Evolutionary conservation across 2,888 invertebrate species (phyloP).

Genomic region (Onchidella celtica): DNA sequence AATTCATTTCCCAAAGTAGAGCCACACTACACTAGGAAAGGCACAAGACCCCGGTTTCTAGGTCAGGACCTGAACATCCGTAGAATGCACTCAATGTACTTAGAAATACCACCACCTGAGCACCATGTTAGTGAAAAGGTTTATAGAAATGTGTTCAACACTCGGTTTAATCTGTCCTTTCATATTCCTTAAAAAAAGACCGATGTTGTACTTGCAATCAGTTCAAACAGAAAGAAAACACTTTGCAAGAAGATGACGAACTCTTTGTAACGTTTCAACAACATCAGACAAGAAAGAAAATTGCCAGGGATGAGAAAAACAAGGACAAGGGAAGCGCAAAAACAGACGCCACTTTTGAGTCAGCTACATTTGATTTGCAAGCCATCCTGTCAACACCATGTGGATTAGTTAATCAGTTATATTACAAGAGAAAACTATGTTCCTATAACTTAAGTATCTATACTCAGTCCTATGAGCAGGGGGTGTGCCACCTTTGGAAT

Average conservation of each 20-base stretch:
- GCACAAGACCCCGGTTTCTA: background rate
- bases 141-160: background rate
- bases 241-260: background rate
- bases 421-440: background rate
- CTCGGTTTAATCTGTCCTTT: background rate
- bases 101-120: background rate
- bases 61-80: background rate
- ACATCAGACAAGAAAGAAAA: background rate
- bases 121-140: background rate
- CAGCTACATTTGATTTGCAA: background rate
- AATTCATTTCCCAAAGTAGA: background rate
- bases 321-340: background rate
- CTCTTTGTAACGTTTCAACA: background rate
- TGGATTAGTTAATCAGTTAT: background rate
- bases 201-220: background rate
- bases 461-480: background rate
- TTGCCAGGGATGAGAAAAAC: background rate
- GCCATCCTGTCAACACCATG: background rate
- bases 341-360: background rate
- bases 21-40: background rate
- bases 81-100: background rate
- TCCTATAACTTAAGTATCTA: background rate
- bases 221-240: background rate
- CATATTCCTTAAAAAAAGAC: background rate
- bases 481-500: background rate